Percentiles rank a stretch among this genome's conserved stretches.
Evolutionary conservation across 2,797 vertebrate species (phyloP).

Genomic region (Sibirionetta formosa): DNA sequence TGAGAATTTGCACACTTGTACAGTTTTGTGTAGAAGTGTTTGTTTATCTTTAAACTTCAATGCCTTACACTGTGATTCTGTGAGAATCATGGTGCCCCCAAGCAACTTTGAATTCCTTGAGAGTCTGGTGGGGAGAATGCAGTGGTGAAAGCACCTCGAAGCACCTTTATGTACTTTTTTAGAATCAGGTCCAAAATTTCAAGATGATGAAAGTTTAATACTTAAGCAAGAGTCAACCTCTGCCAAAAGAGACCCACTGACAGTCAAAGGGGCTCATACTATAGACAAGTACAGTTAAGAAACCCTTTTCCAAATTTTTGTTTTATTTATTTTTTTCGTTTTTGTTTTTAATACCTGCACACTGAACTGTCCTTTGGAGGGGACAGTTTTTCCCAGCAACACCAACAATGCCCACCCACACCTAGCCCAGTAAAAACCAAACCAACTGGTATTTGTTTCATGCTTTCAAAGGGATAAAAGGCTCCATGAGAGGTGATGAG

Average conservation of each 20-base stretch:
- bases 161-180: neutral
- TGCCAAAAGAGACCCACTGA: neutral
- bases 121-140: neutral
- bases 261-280: neutral
- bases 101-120: neutral
- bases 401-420: rapidly evolving
- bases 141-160: neutral
- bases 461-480: neutral
- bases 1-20: neutral
- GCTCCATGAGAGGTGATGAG: neutral
- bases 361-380: neutral
- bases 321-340: no score
- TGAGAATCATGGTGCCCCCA: neutral
- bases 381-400: neutral
- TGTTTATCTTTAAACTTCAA: neutral
- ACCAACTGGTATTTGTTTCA: neutral
- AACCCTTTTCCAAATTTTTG: neutral
- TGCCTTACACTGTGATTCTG: neutral
- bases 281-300: neutral
- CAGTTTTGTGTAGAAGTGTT: neutral
- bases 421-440: neutral
- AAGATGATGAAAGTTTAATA: neutral
- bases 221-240: neutral
- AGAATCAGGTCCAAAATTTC: neutral
- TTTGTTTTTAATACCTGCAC: neutral